Evolutionary conservation across 2,797 vertebrate genomes (phyloP), one percentile per base, ranked within the genome.

Genomic region (Buphagus erythrorhynchus): DNA sequence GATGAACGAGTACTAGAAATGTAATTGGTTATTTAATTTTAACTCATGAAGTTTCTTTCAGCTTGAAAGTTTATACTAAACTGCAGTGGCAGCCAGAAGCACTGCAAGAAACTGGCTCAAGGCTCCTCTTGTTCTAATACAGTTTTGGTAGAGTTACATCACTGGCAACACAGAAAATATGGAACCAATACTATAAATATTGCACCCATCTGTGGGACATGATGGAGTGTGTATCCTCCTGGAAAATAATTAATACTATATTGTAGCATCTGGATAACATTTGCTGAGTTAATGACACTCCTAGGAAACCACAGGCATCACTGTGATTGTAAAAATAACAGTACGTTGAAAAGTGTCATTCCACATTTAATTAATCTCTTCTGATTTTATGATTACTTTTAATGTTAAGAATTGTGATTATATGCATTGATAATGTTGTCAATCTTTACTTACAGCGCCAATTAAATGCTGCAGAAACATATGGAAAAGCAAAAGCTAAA

Each of bases 211-310:
- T 69, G 78, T 80, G 38, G 22, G 13, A 86, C 68, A 83, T 45
- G 59, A 90, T 31, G 52, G 29, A 91, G 25, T 24, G 21, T 81
- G 46, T 65, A 90, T 75, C 13, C 33, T 59, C 57, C 67, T 46
- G 79, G 62, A 88, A 95, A 92, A 88, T 63, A 5, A 49, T 88
- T 83, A 69, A 92, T 82, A 88, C 54, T 90, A 26, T 52, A 79
- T 57, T 90, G 73, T 82, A 88, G 69, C 80, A 85, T 79, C 85
- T 93, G 78, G 78, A 85, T 80, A 93, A 90, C 57, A 84, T 79
- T 93, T 88, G 48, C 52, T 57, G 54, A 68, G 57, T 88, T 95
- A 90, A 84, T 79, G 78, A 77, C 58, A 84, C 42, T 86, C 33
- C 35, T 57, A 93, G 66, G 78, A 86, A 90, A 88, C 28, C 62